Evolutionary conservation across 2,888 invertebrate species (phyloP).

Genomic region (Byasa hedistus): DNA sequence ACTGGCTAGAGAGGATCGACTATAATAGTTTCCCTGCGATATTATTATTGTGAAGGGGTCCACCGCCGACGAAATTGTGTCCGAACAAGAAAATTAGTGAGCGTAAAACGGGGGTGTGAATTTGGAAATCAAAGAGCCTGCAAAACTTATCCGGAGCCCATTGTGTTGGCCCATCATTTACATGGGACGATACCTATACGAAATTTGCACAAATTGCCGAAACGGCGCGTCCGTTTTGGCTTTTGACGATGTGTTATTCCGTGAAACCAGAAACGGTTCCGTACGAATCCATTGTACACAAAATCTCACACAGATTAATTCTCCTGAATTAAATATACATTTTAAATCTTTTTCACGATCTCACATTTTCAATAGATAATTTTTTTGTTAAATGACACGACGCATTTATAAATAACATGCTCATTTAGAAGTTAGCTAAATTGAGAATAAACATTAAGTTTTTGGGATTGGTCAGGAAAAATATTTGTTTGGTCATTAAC

Average conservation of each 20-base stretch:
- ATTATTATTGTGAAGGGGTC: conserved; percentile 76
- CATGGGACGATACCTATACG: conserved; percentile 69
- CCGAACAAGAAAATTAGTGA: conserved; percentile 80
- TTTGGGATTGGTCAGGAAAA: no score
- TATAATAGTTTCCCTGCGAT: conserved; percentile 77
- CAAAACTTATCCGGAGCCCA: conserved; percentile 65
- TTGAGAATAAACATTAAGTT: no score
- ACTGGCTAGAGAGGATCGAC: conserved; percentile 76
- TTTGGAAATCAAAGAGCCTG: conserved; percentile 75
- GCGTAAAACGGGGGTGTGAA: conserved; percentile 79
- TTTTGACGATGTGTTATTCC: conserved; percentile 43
- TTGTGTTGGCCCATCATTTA: conserved; percentile 73
- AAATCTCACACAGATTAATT: neutral
- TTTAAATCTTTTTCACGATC: neutral
- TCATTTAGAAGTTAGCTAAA: no score
- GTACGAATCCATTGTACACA: conserved; percentile 8
- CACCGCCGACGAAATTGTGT: conserved; percentile 68
- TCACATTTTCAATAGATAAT: no score
- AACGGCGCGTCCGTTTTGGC: conserved; percentile 52
- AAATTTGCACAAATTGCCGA: conserved; percentile 54
- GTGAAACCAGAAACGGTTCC: conserved; percentile 8
- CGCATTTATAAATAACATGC: no score
- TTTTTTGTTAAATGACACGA: no score
- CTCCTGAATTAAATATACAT: neutral
- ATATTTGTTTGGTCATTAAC: no score